A percentile compares a stretch with the other conserved stretches of the same genome.
Evolutionary conservation across 2,888 invertebrate species (phyloP).

Genomic region (Orgyia antiqua): DNA sequence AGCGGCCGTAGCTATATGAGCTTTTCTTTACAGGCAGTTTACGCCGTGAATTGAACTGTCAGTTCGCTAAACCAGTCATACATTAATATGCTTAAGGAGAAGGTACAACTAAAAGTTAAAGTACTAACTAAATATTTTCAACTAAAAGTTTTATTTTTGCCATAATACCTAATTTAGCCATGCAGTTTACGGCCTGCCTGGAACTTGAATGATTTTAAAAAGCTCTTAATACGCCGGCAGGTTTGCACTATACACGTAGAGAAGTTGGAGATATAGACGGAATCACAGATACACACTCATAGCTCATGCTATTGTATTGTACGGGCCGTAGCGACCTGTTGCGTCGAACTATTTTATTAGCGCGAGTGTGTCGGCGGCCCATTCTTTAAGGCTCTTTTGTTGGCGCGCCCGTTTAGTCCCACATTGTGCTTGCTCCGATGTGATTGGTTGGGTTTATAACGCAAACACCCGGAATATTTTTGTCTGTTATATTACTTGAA

Average conservation of each 20-base stretch:
- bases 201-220: too few relatives aligned
- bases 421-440: slow-evolving; percentile 50
- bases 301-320: slow-evolving; percentile 57
- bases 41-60: too few relatives aligned
- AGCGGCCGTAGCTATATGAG: too few relatives aligned
- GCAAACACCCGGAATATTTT: slow-evolving; percentile 57
- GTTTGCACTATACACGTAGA: slow-evolving; percentile 18
- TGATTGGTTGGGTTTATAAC: slow-evolving; percentile 67
- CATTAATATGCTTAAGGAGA: too few relatives aligned
- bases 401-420: slow-evolving; percentile 65
- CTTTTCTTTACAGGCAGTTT: too few relatives aligned
- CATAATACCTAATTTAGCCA: too few relatives aligned
- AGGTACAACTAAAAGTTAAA: too few relatives aligned
- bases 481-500: slow-evolving; percentile 26
- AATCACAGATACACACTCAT: slow-evolving; percentile 41
- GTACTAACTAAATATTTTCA: too few relatives aligned
- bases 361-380: slow-evolving; percentile 67
- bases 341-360: slow-evolving; percentile 75
- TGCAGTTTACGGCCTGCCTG: too few relatives aligned
- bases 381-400: slow-evolving; percentile 76
- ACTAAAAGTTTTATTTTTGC: too few relatives aligned
- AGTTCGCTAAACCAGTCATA: too few relatives aligned
- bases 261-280: slow-evolving; percentile 28
- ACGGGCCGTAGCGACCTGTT: slow-evolving; percentile 62
- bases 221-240: neutral